phyloP scores from a whole-genome alignment of 2,113 vertebrate genomes.

The Pseudopodoces humilis region DNA sequence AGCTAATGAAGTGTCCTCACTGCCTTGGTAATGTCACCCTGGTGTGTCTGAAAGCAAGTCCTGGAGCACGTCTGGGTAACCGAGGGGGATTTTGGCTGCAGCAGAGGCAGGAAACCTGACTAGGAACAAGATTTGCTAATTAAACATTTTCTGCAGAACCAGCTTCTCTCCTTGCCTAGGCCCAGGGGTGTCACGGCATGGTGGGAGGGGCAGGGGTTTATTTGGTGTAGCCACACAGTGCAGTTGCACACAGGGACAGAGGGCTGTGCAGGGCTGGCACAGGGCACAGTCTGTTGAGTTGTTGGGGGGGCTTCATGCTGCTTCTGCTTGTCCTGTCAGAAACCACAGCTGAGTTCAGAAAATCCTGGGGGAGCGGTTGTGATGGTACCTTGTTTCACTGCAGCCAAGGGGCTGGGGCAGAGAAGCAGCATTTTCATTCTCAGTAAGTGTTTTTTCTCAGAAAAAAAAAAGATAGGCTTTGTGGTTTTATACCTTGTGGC shows the following conservation, averaged over 20 bases:
- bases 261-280: background rate
- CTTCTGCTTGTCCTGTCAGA: background rate
- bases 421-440: background rate
- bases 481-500: background rate
- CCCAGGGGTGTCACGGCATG: accelerated
- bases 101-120: background rate
- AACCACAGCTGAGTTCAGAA: background rate
- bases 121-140: background rate
- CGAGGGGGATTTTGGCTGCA: background rate
- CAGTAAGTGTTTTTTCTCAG: background rate
- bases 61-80: background rate
- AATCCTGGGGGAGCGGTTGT: background rate
- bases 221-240: background rate
- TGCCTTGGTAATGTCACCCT: background rate
- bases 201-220: background rate
- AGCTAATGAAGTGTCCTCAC: background rate
- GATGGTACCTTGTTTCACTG: background rate
- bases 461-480: background rate
- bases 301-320: background rate
- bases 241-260: background rate
- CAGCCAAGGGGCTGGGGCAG: background rate
- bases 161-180: background rate
- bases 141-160: background rate
- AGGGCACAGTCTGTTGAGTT: background rate
- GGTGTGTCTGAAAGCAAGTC: background rate